Percentiles rank a stretch among this genome's conserved stretches.
Conservation (phyloP, 2,113 vertebrate genomes). For the Ia io region DNA sequence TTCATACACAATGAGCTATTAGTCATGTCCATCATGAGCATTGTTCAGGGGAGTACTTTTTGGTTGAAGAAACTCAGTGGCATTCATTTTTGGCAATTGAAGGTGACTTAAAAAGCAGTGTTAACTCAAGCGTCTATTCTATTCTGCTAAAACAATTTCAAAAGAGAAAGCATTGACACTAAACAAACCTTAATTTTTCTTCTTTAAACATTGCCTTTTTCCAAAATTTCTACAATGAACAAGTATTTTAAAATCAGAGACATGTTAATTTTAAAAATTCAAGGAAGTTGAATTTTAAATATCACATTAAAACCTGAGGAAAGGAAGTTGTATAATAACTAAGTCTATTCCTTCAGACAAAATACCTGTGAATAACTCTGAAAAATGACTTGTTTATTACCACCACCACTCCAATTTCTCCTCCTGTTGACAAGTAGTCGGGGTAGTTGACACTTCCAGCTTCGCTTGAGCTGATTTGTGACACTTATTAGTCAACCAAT, state of each 20-base stretch:
- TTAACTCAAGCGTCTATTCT: neutral
- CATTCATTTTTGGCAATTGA: neutral
- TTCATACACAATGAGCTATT: neutral
- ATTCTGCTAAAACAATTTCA: slow-evolving; percentile 7
- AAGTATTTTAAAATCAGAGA: slow-evolving; percentile 47
- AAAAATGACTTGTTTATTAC: slow-evolving; percentile 62
- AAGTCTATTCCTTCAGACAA: slow-evolving; percentile 24
- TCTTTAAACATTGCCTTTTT: slow-evolving; percentile 21
- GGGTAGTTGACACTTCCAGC: slow-evolving; percentile 54
- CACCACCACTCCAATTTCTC: neutral
- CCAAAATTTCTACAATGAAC: neutral
- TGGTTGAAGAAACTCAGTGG: neutral
- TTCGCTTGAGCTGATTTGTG: slow-evolving; percentile 70
- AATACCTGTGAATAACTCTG: slow-evolving; percentile 54
- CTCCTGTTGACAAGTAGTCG: slow-evolving; percentile 55
- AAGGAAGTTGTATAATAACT: slow-evolving; percentile 33
- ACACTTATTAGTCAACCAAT: slow-evolving; percentile 72
- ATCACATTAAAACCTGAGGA: slow-evolving; percentile 32
- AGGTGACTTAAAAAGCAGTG: neutral
- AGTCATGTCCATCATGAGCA: neutral
- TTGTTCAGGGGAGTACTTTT: neutral
- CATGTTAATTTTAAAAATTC: slow-evolving; percentile 29
- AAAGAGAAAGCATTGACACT: neutral
- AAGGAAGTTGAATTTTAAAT: slow-evolving; percentile 51
- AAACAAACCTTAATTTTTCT: slow-evolving; percentile 9